Conservation (phyloP, 2,797 vertebrate species). For the Perodicticus potto region DNA sequence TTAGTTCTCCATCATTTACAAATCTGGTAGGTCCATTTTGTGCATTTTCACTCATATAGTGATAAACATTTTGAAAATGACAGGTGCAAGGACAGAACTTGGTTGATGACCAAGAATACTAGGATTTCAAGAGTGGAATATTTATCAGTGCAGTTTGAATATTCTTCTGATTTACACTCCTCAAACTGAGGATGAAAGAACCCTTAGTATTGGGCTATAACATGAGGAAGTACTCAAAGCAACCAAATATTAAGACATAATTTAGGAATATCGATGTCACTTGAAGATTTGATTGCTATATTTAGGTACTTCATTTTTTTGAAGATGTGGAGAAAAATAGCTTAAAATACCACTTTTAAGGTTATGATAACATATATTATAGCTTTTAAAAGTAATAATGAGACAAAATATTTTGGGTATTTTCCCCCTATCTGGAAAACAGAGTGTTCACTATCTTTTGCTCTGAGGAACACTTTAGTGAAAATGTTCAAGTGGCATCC, state of each 20-base stretch:
- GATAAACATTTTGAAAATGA: constrained; percentile 28
- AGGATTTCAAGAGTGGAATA: not conserved
- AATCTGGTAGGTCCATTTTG: not conserved
- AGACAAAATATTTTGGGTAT: not conserved
- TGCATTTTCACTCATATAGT: not conserved
- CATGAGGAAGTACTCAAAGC: not conserved
- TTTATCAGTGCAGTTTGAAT: not conserved
- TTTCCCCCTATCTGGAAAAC: not conserved
- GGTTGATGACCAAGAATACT: not conserved
- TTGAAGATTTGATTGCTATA: not conserved
- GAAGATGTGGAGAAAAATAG: not conserved
- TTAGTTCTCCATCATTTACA: not conserved
- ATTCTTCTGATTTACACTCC: not conserved
- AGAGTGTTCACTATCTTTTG: not conserved
- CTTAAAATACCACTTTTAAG: constrained; percentile 2
- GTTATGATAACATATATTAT: not conserved
- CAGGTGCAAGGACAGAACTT: not conserved
- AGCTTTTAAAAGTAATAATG: not conserved
- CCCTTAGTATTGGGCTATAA: not conserved
- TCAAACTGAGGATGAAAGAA: not conserved
- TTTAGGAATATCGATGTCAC: not conserved
- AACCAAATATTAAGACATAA: not conserved
- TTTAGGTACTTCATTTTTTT: not conserved
- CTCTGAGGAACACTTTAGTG: not conserved
- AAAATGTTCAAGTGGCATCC: not conserved